These are phyloP conservation scores for Catamblyrhynchus diadema DNA, from an alignment of 2,797 vertebrate species.

Conservation along the genomic window DNA sequence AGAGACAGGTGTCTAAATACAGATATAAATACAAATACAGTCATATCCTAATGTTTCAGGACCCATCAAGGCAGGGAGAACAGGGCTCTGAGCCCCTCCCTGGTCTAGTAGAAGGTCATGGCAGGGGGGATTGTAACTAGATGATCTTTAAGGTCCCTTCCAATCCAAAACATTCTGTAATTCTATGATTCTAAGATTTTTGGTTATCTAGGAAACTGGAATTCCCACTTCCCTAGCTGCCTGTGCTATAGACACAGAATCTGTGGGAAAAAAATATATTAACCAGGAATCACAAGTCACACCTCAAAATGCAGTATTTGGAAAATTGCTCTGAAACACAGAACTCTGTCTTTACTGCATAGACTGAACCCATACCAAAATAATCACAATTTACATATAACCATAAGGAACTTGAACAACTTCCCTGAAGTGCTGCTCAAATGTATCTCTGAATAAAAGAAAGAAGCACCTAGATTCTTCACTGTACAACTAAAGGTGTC, in stretches of 20 bases:
- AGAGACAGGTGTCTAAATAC: neutral
- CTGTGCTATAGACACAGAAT: neutral
- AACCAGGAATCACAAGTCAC: neutral
- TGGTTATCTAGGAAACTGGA: neutral
- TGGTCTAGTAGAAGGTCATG: neutral
- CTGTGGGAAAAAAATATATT: neutral
- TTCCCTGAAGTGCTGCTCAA: neutral
- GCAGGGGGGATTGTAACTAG: rapidly evolving
- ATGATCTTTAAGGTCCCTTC: neutral
- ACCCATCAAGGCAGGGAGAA: neutral
- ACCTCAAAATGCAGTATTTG: neutral
- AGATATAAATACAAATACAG: neutral
- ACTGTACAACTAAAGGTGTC: neutral
- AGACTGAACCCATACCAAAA: neutral
- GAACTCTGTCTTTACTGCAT: neutral
- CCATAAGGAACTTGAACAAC: neutral
- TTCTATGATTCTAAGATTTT: neutral
- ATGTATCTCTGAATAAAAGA: neutral
- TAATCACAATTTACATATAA: neutral
- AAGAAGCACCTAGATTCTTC: neutral
- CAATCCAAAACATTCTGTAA: neutral
- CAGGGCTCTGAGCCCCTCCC: neutral
- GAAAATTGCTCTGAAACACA: neutral
- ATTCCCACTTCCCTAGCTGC: neutral
- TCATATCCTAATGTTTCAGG: neutral